Evolutionary conservation across 2,113 vertebrate genomes (phyloP), one percentile per base, ranked within the genome.

Genomic region (Eudyptes chrysolophus): DNA sequence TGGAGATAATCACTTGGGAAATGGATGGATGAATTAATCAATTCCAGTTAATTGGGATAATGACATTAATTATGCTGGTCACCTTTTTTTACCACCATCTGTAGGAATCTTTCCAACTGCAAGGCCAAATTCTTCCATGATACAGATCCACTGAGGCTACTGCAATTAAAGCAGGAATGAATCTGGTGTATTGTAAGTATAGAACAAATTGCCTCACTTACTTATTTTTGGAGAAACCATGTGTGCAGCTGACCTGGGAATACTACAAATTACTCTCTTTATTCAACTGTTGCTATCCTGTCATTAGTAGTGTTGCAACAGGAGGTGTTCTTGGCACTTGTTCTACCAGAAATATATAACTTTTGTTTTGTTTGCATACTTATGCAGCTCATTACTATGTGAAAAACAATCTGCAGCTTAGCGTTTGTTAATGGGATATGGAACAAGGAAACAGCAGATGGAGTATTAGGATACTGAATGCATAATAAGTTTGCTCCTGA

Each of bases 361-460:
- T 96, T 97, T 90, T 95, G 62, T 94, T 97, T 95, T 93, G 92
- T 95, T 97, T 97, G 95, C 84, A 92, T 95, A 93, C 48, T 97
- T 97, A 93, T 71, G 66, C 48, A 81, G 68, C 93, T 97, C 94
- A 95, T 97, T 94, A 90, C 68, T 96, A 95, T 92, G 93, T 93
- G 91, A 86, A 96, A 97, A 97, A 96, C 96, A 96, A 93, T 97
- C 93, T 97, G 91, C 91, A 96, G 89, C 64, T 94, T 96, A 95
- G 92, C 64, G 92, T 94, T 97, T 94, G 81, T 93, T 96, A 96
- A 97, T 92, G 82, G 93, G 78, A 68, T 84, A 81, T 21, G 55
- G 84, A 96, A 96, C n/a, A 86, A 88, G 94, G 96, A 93, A 97
- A 93, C 75, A 91, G 87, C 96, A 97, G 94, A 97, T 96, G 96